phyloP scores from a whole-genome alignment of 2,113 vertebrate species.

The Polypterus bichir region DNA sequence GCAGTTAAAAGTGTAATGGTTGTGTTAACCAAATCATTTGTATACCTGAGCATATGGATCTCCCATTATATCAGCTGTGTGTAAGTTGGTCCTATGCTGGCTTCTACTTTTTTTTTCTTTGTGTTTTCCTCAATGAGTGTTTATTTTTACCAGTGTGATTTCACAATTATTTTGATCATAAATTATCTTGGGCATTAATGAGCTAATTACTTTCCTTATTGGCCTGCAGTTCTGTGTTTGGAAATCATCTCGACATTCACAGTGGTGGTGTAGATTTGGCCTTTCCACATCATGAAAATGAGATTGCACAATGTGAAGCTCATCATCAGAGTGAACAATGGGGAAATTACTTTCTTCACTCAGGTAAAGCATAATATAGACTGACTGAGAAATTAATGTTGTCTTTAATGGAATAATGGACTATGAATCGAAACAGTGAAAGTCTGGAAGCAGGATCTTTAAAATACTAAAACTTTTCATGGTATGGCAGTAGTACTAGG shows the following conservation, averaged over 20 bases:
- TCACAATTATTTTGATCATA: too few species aligned
- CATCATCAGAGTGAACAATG: conserved; percentile 80
- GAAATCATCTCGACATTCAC: conserved; percentile 82
- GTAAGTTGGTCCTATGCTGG: not conserved
- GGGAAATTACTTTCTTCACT: conserved; percentile 91
- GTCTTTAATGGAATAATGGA: too few species aligned
- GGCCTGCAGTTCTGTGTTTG: conserved; percentile 68
- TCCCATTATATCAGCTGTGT: too few species aligned
- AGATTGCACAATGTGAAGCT: conserved; percentile 83
- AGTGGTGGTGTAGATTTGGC: conserved; percentile 82
- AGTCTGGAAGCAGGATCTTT: too few species aligned
- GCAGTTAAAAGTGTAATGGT: too few species aligned
- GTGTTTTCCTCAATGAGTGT: not conserved
- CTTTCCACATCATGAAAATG: conserved; percentile 95
- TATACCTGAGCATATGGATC: too few species aligned
- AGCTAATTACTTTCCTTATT: not conserved
- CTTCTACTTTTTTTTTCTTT: not conserved
- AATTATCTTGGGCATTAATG: not conserved
- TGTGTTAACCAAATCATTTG: too few species aligned
- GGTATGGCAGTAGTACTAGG: too few species aligned
- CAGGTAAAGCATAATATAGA: conserved; percentile 52
- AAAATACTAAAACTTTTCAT: too few species aligned
- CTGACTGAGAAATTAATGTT: not conserved
- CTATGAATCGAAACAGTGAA: too few species aligned
- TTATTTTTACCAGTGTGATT: too few species aligned